phyloP scores from a whole-genome alignment of 2,113 vertebrate species.

The Myotis yumanensis region DNA sequence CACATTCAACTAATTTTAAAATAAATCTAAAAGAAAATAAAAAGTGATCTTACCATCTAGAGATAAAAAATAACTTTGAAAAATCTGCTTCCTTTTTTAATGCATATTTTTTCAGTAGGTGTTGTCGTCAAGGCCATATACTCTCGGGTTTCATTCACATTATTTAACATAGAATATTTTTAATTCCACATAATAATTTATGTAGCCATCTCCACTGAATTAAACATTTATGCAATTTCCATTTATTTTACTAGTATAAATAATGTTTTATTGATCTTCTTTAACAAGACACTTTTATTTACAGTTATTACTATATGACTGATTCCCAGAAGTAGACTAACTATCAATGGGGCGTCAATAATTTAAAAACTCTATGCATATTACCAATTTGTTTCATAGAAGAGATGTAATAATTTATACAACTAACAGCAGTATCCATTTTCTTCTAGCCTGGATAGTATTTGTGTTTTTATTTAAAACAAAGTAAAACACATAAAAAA shows the following conservation, averaged over 20 bases:
- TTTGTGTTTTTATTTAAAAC: conserved; percentile 26
- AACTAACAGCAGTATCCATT: not conserved
- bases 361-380: not conserved
- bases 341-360: not conserved
- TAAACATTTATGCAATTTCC: not conserved
- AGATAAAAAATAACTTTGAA: not conserved
- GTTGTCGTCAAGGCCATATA: not conserved
- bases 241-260: conserved; percentile 13
- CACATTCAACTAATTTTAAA: not conserved
- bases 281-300: conserved; percentile 1
- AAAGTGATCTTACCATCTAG: not conserved
- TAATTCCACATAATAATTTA: not conserved
- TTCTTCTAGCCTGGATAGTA: not conserved
- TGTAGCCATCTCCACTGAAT: not conserved
- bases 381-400: not conserved
- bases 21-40: not conserved
- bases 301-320: not conserved
- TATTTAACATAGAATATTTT: not conserved
- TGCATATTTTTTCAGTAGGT: not conserved
- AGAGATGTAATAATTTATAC: not conserved
- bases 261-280: not conserved
- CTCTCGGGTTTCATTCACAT: not conserved
- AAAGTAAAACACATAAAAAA: not conserved
- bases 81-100: not conserved
- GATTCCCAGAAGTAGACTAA: not conserved